Evolutionary conservation across 1,140 invertebrate species (phyloP).

Genomic region (Zaprionus africanus): DNA sequence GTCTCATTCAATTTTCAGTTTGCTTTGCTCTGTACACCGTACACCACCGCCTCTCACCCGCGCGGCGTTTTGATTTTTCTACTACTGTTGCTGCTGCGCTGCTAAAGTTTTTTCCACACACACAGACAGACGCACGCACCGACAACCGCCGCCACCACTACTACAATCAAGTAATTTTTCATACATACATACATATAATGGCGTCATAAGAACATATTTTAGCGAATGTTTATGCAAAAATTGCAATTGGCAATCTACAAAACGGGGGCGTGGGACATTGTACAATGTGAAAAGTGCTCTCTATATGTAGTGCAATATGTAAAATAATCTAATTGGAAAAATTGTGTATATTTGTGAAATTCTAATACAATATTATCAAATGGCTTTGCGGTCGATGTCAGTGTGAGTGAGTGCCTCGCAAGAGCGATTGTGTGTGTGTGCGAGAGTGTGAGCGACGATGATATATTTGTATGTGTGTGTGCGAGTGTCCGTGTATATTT

Average conservation of each 20-base stretch:
- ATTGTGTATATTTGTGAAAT: constrained; percentile 75
- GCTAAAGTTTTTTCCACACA: constrained; percentile 61
- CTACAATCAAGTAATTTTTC: constrained; percentile 75
- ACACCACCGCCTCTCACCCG: constrained; percentile 79
- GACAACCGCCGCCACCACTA: constrained; percentile 27
- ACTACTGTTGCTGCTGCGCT: constrained; percentile 73
- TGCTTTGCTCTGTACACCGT: constrained; percentile 74
- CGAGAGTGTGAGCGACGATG: constrained; percentile 35
- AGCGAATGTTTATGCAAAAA: constrained; percentile 62
- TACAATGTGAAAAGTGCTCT: constrained; percentile 25
- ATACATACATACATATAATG: constrained; percentile 67
- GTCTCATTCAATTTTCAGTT: constrained; percentile 75
- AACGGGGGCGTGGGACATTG: constrained; percentile 16
- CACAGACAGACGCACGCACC: constrained; percentile 45
- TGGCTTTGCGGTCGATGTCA: constrained; percentile 76
- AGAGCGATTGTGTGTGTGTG: constrained; percentile 31
- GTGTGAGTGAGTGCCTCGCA: constrained; percentile 44
- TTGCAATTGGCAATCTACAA: constrained; percentile 21
- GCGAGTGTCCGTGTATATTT: constrained; percentile 35
- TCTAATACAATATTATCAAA: constrained; percentile 80
- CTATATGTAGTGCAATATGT: constrained; percentile 13
- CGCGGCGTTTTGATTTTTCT: constrained; percentile 81
- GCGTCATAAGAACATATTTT: constrained; percentile 79
- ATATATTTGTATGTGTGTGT: constrained; percentile 33
- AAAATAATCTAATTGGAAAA: constrained; percentile 60